phyloP scores from a whole-genome alignment of 2,888 invertebrate species.

The Lycia hirtaria region DNA sequence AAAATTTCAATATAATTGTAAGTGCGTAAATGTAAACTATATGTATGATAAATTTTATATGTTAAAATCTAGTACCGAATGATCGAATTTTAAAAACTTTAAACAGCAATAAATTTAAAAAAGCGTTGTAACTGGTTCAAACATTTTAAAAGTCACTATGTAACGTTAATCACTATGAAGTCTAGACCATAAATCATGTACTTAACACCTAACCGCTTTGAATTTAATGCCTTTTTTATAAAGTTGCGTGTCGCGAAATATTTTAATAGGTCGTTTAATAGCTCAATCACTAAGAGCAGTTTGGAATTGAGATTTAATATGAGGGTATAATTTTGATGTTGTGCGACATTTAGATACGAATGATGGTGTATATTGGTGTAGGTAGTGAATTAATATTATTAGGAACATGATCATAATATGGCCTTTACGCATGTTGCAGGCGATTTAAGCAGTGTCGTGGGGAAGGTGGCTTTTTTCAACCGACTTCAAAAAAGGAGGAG shows the following conservation, averaged over 20 bases:
- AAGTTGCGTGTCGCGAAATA: slow-evolving; percentile 36
- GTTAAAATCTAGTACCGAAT: too few species aligned
- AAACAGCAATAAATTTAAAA: neutral
- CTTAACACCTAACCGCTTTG: slow-evolving; percentile 22
- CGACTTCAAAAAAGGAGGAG: too few species aligned
- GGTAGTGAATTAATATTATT: too few species aligned
- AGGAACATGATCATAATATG: too few species aligned
- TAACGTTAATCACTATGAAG: slow-evolving; percentile 8
- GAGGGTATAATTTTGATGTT: neutral
- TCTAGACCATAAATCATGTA: slow-evolving; percentile 26
- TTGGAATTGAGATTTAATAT: neutral
- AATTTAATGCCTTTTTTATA: slow-evolving; percentile 32
- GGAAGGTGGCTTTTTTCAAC: too few species aligned
- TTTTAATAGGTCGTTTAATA: slow-evolving; percentile 32
- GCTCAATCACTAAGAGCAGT: slow-evolving; percentile 22
- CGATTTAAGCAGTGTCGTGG: too few species aligned
- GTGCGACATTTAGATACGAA: neutral
- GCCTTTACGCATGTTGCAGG: too few species aligned
- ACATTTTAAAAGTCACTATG: slow-evolving; percentile 2
- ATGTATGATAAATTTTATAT: too few species aligned
- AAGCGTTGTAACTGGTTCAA: neutral
- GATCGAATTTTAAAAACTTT: neutral
- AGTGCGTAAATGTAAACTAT: too few species aligned
- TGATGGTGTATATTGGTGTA: too few species aligned
- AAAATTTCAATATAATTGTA: too few species aligned